Base-by-base conservation (phyloP, 2,888 invertebrate species). In the Acrobasis suavella region DNA sequence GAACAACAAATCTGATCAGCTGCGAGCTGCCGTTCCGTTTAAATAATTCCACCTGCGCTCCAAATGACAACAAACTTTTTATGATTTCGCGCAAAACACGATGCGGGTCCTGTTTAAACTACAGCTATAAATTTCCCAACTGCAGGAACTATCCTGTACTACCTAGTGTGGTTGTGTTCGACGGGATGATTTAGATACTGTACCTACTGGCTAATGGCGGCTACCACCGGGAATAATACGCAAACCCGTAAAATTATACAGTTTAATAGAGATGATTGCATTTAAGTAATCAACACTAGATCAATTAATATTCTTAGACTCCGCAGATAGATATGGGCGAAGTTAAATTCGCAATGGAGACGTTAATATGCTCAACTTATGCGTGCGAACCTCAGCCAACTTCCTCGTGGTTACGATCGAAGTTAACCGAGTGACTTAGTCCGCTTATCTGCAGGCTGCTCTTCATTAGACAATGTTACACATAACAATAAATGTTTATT, bases 291-390 rank as follows among this genome's bases (percentile, higher is more conserved):
- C 63, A 73, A 75, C 79, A 79, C 77, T 78, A 77, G 76, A 79
- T 80, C 75, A 81, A 84, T 82, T 81, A 81, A 81, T 81, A 82
- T 78, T 73, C 80, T 81, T 80, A 79, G 76, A 81, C 81, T 75
- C 82, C 63, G 65, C 77, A 79, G 83, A 83, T 84, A 81, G 80
- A 82, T 83, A 78, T 76, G 77, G 72, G 69, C 71, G 64, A 83
- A 87, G 80, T 83, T 83, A 76, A 78, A 80, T 76, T 80, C 78
- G 77, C 75, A 76, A 74, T 77, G 81, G 80, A 80, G 83, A 82
- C 80, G 82, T 85, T 87, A 85, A 87, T 87, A 82, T 75, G 81
- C 81, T 85, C 83, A 87, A 87, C 82, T 85, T 84, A 84, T 81
- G 84, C 82, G 82, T 85, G 79, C 76, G 73, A 86, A 86, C 78